Evolutionary conservation across 2,797 vertebrate genomes (phyloP), one percentile per base, ranked within the genome.

Genomic region (Aeoliscus strigatus): DNA sequence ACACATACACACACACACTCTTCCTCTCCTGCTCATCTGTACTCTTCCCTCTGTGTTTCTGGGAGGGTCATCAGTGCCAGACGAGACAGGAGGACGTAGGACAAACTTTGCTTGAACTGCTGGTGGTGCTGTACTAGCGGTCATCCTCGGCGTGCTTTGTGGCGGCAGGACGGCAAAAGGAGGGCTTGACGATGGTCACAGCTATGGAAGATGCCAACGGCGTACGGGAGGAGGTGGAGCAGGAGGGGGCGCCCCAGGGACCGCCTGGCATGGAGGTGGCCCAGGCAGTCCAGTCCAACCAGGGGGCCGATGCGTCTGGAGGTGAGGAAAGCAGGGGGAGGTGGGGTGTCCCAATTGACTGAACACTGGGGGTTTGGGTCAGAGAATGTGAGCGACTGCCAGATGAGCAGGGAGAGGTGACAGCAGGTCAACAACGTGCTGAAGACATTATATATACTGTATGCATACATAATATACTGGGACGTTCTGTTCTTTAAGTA

Each of bases 151-250:
- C 54, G 29, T 73, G 66, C 65, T 73, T n/a, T 64, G 73, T 55
- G 72, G 77, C 45, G 27, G 44, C 50, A 58, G 60, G 43, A 49
- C 60, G 66, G 51, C 67, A 46, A 56, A 65, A 70, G 45, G 55
- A 60, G 50, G 62, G 49, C 34, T 73, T 41, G 52, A 66, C 44
- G 63, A 85, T 85, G 83, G 83, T 85, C 68, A 80, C 77, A 32
- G 75, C 77, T 45, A 72, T 85, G 75, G 79, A 85, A 36, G 77
- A 86, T 9, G 70, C 72, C 62, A 82, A 78, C 60, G 82, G 79
- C 56, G 78, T 60, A 25, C 72, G 21, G 53, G 66, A 78, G 45
- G 61, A 72, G 56, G 51, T 37, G 46, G 42, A 54, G 24, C 43
- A 36, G 43, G 79, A 75, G 61, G 56, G 34, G 62, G 62, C 44